Evolutionary conservation across 2,113 vertebrate species (phyloP).

Genomic region (Noturus placidus): DNA sequence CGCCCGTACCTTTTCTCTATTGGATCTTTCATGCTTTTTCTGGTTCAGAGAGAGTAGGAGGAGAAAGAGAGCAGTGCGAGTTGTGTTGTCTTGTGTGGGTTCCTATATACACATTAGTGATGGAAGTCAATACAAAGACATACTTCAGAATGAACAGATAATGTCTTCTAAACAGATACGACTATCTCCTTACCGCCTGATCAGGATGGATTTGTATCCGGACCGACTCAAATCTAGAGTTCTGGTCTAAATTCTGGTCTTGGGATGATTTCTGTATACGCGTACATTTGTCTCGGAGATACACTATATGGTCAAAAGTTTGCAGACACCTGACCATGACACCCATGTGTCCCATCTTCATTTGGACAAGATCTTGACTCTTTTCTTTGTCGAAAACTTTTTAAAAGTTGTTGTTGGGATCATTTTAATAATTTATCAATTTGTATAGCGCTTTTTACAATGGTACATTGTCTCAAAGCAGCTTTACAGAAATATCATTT

Average conservation of each 20-base stretch:
- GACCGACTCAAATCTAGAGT: neutral
- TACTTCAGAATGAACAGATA: neutral
- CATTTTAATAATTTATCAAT: no score
- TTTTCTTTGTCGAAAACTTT: no score
- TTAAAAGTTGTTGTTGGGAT: no score
- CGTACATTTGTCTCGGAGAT: neutral
- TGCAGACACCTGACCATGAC: neutral
- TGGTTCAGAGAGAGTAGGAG: constrained; percentile 23
- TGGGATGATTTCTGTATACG: neutral
- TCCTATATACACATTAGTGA: neutral
- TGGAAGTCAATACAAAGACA: neutral
- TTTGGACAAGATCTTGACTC: neutral
- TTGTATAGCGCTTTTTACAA: no score
- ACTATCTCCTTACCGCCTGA: neutral
- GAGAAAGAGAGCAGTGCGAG: constrained; percentile 9
- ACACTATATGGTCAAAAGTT: neutral
- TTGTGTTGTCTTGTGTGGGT: constrained; percentile 4
- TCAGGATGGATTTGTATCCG: neutral
- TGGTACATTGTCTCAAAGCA: no score
- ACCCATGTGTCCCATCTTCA: neutral
- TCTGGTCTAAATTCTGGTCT: no score
- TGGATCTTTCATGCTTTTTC: neutral
- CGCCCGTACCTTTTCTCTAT: neutral
- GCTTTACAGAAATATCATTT: no score
- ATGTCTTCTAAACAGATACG: no score